Evolutionary conservation across 1,140 invertebrate genomes (phyloP).

Genomic region (Zaprionus africanus): DNA sequence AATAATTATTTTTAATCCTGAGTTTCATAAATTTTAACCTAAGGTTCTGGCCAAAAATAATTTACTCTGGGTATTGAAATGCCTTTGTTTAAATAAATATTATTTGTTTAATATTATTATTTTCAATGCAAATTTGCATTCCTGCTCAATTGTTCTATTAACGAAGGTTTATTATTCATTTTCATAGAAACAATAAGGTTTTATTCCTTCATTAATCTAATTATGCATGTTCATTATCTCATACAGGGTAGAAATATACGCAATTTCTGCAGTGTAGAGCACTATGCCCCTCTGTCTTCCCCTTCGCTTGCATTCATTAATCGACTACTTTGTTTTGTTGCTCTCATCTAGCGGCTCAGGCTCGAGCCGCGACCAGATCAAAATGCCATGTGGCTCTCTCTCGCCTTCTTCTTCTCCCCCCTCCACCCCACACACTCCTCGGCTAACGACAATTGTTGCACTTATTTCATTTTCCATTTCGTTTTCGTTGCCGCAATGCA

Average conservation of each 20-base stretch:
- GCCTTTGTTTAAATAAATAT: too few relatives aligned
- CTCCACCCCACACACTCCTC: slow-evolving; percentile 13
- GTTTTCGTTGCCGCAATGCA: slow-evolving; percentile 39
- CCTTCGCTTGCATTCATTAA: slow-evolving; percentile 44
- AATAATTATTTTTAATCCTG: too few relatives aligned
- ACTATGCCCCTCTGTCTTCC: not conserved
- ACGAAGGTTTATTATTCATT: not conserved
- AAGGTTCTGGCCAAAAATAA: too few relatives aligned
- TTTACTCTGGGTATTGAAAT: too few relatives aligned
- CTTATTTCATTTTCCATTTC: slow-evolving; percentile 55
- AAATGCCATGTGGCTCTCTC: slow-evolving; percentile 3
- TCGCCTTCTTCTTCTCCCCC: slow-evolving; percentile 4
- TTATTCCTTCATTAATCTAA: not conserved
- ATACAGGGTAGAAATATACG: not conserved
- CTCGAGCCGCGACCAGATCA: slow-evolving; percentile 5
- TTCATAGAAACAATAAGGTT: not conserved
- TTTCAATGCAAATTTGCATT: too few relatives aligned
- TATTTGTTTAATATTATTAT: too few relatives aligned
- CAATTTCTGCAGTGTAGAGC: slow-evolving; percentile 14
- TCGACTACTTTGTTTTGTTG: slow-evolving; percentile 39
- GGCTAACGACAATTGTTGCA: slow-evolving; percentile 46
- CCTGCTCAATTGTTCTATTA: too few relatives aligned
- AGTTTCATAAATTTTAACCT: too few relatives aligned
- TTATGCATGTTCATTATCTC: not conserved
- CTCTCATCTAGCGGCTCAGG: slow-evolving; percentile 34